Evolutionary conservation across 1,140 invertebrate species (phyloP).

Genomic region (Heliothis subflexa): DNA sequence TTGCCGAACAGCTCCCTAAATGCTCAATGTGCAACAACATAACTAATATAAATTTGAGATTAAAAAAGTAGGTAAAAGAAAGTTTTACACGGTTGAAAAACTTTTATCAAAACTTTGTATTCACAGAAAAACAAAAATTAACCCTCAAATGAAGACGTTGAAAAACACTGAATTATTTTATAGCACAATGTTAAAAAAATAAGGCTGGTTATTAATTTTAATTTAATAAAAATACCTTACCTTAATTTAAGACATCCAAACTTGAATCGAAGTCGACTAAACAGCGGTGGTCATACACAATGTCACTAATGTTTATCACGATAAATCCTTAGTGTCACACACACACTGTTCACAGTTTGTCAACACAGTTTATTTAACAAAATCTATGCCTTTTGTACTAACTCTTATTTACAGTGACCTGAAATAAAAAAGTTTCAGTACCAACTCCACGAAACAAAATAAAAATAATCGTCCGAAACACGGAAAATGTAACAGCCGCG

Average conservation of each 20-base stretch:
- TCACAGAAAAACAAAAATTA: background rate
- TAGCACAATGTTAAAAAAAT: background rate
- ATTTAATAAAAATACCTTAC: constrained; percentile 58
- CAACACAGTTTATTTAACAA: constrained; percentile 66
- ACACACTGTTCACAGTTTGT: constrained; percentile 62
- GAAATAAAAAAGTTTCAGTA: constrained; percentile 65
- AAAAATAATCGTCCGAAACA: constrained; percentile 59
- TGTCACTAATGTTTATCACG: constrained; percentile 68
- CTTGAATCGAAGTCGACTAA: constrained; percentile 57
- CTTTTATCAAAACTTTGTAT: background rate
- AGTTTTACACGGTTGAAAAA: background rate
- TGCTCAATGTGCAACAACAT: background rate
- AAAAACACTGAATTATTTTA: constrained; percentile 6
- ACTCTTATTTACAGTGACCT: constrained; percentile 61
- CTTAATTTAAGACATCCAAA: constrained; percentile 82
- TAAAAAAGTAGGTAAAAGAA: background rate
- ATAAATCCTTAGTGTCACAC: constrained; percentile 69
- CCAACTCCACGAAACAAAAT: constrained; percentile 57
- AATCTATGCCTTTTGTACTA: constrained; percentile 61
- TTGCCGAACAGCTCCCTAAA: no score
- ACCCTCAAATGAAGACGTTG: background rate
- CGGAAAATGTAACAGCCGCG: constrained; percentile 74
- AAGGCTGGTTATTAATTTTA: background rate
- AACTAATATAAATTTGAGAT: background rate
- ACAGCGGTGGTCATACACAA: constrained; percentile 60